Base-by-base conservation (phyloP, 2,888 invertebrate species). In the Drosophila falleni region DNA sequence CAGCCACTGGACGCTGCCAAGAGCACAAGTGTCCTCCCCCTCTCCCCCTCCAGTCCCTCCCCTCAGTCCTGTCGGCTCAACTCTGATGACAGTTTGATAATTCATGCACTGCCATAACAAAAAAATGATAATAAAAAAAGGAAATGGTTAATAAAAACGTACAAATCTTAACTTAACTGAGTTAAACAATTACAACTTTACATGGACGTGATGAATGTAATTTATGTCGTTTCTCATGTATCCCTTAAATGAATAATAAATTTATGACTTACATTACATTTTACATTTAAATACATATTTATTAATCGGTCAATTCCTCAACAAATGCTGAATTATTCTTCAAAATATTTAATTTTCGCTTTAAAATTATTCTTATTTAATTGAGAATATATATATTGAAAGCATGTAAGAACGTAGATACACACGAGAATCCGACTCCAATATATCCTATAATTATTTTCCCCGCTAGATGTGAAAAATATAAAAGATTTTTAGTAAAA, bases 61-160 rank as follows among this genome's bases (percentile, higher is more conserved):
- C 26, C 5, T 9, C 35, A 16, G 13, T 3, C 15, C 5, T n/a
- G 29, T 23, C n/a, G 2, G 11, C 44, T 35, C n/a, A 5, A 55
- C 41, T n/a, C 37, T 62, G 37, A 47, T 63, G 55, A 49, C 56
- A 63, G n/a, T 55, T 62, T 62, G 10, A 35, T 13, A 53, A 56
- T 47, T 55, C 39, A 62, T 37, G 47, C 56, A 41, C 19, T 11
- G 16, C n/a, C 51, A 37, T 37, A 53, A 37, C 31, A 44, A 35
- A 62, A 54, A 35, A 42, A 49, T 50, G 13, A 11, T 41, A n/a
- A 39, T 41, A 23, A 6, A 13, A 13, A n/a, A 31, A 23, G 29
- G 4, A 56, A 56, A 44, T 53, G 15, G 11, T 15, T 44, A 61
- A 61, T 41, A 61, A 51, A 51, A 60, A n/a, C 23, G n/a, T 10